These are phyloP conservation scores for Rhea pennata DNA, from an alignment of 2,113 vertebrate genomes.

Conservation along the genomic window DNA sequence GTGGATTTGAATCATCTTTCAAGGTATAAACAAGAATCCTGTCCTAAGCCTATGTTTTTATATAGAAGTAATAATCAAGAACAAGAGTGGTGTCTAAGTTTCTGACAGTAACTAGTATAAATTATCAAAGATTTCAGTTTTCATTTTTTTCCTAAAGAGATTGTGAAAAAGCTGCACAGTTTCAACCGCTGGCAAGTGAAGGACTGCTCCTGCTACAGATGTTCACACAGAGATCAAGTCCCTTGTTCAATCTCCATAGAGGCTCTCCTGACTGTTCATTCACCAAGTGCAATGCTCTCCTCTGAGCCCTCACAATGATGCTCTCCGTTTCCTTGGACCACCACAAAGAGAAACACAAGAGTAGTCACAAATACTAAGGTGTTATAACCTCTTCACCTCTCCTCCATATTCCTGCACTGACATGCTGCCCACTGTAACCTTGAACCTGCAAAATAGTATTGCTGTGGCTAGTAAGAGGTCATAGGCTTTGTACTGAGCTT, in stretches of 20 bases:
- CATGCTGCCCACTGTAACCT: not conserved
- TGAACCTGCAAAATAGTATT: not conserved
- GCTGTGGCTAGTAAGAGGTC: fast-evolving
- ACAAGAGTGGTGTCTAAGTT: not conserved
- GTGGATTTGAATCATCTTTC: not conserved
- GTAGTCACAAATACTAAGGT: not conserved
- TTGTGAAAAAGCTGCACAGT: not conserved
- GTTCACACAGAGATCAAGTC: not conserved
- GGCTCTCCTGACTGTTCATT: not conserved
- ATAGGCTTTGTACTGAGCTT: not conserved
- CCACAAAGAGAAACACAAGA: not conserved
- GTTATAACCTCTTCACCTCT: not conserved
- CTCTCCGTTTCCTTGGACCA: not conserved
- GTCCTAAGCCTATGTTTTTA: not conserved
- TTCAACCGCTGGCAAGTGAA: not conserved
- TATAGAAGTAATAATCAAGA: not conserved
- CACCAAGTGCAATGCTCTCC: fast-evolving
- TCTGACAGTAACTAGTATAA: not conserved
- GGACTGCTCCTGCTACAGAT: not conserved
- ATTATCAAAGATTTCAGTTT: fast-evolving
- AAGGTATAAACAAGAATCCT: not conserved
- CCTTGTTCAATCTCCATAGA: not conserved
- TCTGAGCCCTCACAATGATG: not conserved
- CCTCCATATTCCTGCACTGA: fast-evolving
- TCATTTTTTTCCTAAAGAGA: not conserved